A percentile compares a stretch with the other conserved stretches of the same genome.
phyloP scores from a whole-genome alignment of 2,113 vertebrate species.

The Dermatemys mawii region DNA sequence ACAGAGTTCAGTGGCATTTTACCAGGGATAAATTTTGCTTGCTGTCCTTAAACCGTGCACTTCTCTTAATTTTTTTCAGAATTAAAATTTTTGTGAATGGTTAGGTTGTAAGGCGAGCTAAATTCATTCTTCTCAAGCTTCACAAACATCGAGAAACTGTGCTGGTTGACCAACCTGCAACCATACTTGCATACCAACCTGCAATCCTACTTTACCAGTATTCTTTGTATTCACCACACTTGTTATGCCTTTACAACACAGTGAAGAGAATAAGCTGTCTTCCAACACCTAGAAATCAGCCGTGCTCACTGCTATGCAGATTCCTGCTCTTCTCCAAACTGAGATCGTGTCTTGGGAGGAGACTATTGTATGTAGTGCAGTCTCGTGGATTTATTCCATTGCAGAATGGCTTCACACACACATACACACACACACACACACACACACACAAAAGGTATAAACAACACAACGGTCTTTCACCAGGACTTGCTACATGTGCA shows the following conservation, averaged over 20 bases:
- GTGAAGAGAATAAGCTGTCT: conserved; percentile 49
- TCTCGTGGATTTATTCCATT: conserved; percentile 56
- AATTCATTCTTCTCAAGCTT: neutral
- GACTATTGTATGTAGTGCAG: conserved; percentile 58
- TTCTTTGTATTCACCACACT: conserved; percentile 24
- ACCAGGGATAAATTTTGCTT: neutral
- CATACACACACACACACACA: too few relatives aligned
- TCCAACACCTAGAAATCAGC: conserved; percentile 51
- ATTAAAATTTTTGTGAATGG: neutral
- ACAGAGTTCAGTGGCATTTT: neutral
- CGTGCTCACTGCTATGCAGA: conserved; percentile 64
- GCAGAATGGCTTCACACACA: conserved; percentile 62
- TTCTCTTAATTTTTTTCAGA: neutral
- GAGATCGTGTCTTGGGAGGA: conserved; percentile 66
- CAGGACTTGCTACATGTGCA: neutral
- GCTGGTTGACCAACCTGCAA: neutral
- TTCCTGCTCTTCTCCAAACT: conserved; percentile 70
- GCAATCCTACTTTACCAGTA: conserved; percentile 10
- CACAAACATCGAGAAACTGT: neutral
- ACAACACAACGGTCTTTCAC: conserved; percentile 55
- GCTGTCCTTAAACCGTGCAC: neutral
- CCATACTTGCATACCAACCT: neutral
- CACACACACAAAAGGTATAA: conserved; percentile 57
- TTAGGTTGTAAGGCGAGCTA: neutral
- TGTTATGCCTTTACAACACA: conserved; percentile 6